These are phyloP conservation scores for Pectinophora gossypiella DNA, from an alignment of 1,140 invertebrate species.

Conservation along the genomic window DNA sequence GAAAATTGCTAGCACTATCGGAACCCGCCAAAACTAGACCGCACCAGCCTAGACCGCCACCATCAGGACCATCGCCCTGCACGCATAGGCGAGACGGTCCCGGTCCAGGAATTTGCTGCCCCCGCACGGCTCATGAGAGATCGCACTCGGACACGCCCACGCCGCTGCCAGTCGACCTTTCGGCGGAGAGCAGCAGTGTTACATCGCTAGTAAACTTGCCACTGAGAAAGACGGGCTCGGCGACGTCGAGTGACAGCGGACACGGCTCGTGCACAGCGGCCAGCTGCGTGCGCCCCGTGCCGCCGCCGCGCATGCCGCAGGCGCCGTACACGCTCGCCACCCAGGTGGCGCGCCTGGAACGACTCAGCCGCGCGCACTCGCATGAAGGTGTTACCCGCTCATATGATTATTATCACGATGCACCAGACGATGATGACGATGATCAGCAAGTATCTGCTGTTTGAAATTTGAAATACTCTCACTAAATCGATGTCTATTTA, in stretches of 20 bases:
- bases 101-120: conserved; percentile 57
- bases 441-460: conserved; percentile 75
- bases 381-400: conserved; percentile 87
- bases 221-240: conserved; percentile 90
- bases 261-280: conserved; percentile 83
- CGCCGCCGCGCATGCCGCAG: conserved; percentile 79
- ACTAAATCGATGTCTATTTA: conserved; percentile 59
- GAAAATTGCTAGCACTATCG: conserved; percentile 93
- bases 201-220: conserved; percentile 93
- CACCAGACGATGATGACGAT: conserved; percentile 82
- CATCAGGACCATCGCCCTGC: conserved; percentile 78
- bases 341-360: conserved; percentile 85
- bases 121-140: conserved; percentile 84
- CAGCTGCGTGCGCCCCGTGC: conserved; percentile 68
- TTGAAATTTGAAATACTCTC: conserved; percentile 64
- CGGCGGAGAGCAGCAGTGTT: conserved; percentile 95
- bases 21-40: conserved; percentile 91
- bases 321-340: conserved; percentile 86
- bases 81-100: conserved; percentile 82
- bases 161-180: conserved; percentile 91
- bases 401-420: conserved; percentile 81
- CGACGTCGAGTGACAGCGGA: conserved; percentile 90
- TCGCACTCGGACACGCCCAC: conserved; percentile 93
- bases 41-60: conserved; percentile 84
- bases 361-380: conserved; percentile 88